Conservation (phyloP, 53 echinoderm and acorn worm genomes). For the Apostichopus leukothele region DNA sequence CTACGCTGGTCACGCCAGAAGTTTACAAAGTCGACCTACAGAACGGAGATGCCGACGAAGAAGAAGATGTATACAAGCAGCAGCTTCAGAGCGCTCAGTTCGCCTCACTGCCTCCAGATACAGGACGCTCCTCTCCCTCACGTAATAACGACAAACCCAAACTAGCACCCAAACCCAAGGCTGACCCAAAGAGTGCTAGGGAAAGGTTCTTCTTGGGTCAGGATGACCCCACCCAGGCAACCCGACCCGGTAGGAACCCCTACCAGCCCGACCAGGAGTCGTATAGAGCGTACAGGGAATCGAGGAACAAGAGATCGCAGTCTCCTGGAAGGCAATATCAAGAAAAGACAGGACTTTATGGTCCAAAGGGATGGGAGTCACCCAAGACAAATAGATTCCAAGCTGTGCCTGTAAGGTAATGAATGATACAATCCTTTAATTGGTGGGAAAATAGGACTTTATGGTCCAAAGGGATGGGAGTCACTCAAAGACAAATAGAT, state of each 20-base stretch:
- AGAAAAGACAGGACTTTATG: slow-evolving; percentile 74
- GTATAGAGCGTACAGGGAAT: slow-evolving; percentile 78
- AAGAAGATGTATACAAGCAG: slow-evolving; percentile 52
- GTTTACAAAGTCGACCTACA: slow-evolving; percentile 53
- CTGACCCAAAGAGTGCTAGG: slow-evolving; percentile 61
- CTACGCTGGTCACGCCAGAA: slow-evolving; percentile 60
- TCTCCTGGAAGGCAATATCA: slow-evolving; percentile 85
- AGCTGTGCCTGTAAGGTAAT: slow-evolving; percentile 80
- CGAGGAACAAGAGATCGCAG: slow-evolving; percentile 68
- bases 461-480: slow-evolving; percentile 59
- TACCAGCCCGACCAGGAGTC: slow-evolving; percentile 42
- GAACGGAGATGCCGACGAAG: slow-evolving; percentile 41
- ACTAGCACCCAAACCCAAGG: background rate
- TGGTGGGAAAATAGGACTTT: too few species aligned
- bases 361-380: slow-evolving; percentile 67
- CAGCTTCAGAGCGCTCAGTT: slow-evolving; percentile 42
- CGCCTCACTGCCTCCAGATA: background rate
- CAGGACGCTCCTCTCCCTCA: slow-evolving; percentile 4
- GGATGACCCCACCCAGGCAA: background rate
- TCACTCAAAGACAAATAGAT: slow-evolving; percentile 41
- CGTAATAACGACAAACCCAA: slow-evolving; percentile 16
- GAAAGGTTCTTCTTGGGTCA: slow-evolving; percentile 51
- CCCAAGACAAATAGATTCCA: slow-evolving; percentile 55
- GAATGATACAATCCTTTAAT: background rate
- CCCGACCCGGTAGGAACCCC: background rate